Percentiles rank a stretch among this genome's conserved stretches.
phyloP scores from a whole-genome alignment of 2,888 invertebrate genomes.

The Diogma glabrata region DNA sequence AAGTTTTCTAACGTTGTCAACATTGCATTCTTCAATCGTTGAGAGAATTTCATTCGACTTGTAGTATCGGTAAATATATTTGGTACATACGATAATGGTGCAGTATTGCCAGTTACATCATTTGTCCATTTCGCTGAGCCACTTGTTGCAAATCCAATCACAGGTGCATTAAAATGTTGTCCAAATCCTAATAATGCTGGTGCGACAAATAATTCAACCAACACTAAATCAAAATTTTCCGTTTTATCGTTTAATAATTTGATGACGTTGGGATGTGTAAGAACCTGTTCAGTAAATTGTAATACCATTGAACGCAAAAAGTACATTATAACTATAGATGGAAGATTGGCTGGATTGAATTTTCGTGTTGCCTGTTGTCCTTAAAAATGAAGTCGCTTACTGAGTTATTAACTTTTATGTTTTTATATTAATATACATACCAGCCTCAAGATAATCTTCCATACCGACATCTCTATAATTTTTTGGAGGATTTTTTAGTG shows the following conservation, averaged over 20 bases:
- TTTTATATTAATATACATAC: too few relatives aligned
- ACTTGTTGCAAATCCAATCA: slow-evolving; percentile 23
- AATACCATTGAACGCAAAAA: too few relatives aligned
- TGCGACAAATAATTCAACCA: slow-evolving; percentile 23
- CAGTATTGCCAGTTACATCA: slow-evolving; percentile 25
- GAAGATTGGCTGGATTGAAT: too few relatives aligned
- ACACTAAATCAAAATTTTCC: slow-evolving; percentile 23
- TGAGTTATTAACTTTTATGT: too few relatives aligned
- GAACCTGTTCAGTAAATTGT: too few relatives aligned
- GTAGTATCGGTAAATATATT: slow-evolving; percentile 25
- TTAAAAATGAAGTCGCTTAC: too few relatives aligned
- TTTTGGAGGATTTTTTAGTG: not conserved
- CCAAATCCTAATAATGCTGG: slow-evolving; percentile 24
- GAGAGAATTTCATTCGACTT: slow-evolving; percentile 30
- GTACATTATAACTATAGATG: too few relatives aligned
- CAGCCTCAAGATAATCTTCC: too few relatives aligned
- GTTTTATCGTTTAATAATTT: slow-evolving; percentile 20
- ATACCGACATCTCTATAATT: not conserved
- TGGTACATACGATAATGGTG: slow-evolving; percentile 32
- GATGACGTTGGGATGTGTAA: slow-evolving; percentile 4
- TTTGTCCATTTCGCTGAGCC: slow-evolving; percentile 19
- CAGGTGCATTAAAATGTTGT: slow-evolving; percentile 23
- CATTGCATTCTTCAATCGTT: too few relatives aligned
- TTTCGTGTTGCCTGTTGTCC: too few relatives aligned
- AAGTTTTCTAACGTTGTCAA: too few relatives aligned